A percentile compares a stretch with the other conserved stretches of the same genome.
phyloP scores from a whole-genome alignment of 2,888 invertebrate genomes.

The Lycia hirtaria region DNA sequence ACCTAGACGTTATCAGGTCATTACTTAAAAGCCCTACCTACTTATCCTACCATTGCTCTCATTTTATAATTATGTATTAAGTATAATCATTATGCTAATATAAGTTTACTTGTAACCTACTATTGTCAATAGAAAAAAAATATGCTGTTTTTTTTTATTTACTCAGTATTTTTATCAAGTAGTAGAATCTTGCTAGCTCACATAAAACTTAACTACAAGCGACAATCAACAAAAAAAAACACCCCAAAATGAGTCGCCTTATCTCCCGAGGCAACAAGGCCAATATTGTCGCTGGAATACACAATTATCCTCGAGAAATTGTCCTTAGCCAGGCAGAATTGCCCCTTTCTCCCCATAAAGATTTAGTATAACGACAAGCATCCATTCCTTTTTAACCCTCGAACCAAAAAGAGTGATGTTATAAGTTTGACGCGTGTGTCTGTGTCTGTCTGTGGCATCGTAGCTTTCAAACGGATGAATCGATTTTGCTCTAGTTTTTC shows the following conservation, averaged over 20 bases:
- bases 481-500: too few relatives aligned
- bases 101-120: background rate
- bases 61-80: too few relatives aligned
- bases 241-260: constrained; percentile 48
- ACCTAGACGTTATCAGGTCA: too few relatives aligned
- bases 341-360: constrained; percentile 45
- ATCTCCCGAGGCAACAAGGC: constrained; percentile 41
- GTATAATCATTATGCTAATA: too few relatives aligned
- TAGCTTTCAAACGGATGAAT: too few relatives aligned
- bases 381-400: constrained; percentile 36
- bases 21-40: too few relatives aligned
- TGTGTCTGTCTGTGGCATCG: too few relatives aligned
- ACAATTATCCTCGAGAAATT: constrained; percentile 55
- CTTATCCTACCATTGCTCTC: too few relatives aligned
- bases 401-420: too few relatives aligned
- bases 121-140: background rate
- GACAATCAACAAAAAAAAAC: constrained; percentile 36
- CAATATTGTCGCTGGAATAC: constrained; percentile 47
- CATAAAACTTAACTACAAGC: constrained; percentile 12
- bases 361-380: constrained; percentile 46
- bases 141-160: background rate
- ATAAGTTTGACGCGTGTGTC: too few relatives aligned
- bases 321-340: constrained; percentile 51
- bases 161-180: background rate
- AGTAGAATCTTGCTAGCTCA: constrained; percentile 15